Evolutionary conservation across 2,888 invertebrate genomes (phyloP).

Genomic region (Automeris io): DNA sequence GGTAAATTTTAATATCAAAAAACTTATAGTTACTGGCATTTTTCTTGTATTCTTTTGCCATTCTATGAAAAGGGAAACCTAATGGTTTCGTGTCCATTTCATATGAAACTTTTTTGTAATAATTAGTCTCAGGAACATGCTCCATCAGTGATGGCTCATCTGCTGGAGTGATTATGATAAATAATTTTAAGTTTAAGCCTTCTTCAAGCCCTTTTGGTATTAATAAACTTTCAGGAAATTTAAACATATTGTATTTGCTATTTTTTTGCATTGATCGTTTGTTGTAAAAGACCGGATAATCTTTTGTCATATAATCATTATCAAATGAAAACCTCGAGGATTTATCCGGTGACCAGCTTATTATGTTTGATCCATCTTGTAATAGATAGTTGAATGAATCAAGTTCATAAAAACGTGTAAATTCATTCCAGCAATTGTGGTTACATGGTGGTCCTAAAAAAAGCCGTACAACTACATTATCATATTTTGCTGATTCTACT

Average conservation of each 20-base stretch:
- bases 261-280: constrained; percentile 14
- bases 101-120: constrained; percentile 29
- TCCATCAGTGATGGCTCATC: constrained; percentile 26
- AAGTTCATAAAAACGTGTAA: constrained; percentile 48
- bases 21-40: constrained; percentile 49
- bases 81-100: constrained; percentile 47
- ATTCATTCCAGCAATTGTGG: constrained; percentile 40
- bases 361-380: constrained; percentile 39
- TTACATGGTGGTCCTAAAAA: constrained; percentile 58
- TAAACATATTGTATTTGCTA: constrained; percentile 45
- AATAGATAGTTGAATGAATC: constrained; percentile 40
- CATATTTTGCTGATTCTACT: constrained; percentile 34
- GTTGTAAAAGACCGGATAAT: constrained; percentile 16
- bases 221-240: constrained; percentile 53
- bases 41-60: constrained; percentile 27
- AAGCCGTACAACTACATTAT: constrained; percentile 41
- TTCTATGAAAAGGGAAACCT: constrained; percentile 64
- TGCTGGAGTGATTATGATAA: constrained; percentile 46
- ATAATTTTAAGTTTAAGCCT: constrained; percentile 56
- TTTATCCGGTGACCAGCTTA: constrained; percentile 44
- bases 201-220: constrained; percentile 51
- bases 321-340: constrained; percentile 41
- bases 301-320: constrained; percentile 33
- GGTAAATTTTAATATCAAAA: constrained; percentile 50
- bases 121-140: constrained; percentile 21